Percentiles rank a stretch among this genome's conserved stretches.
Evolutionary conservation across 2,888 invertebrate species (phyloP).

Genomic region (Omphaloscelis lunosa): DNA sequence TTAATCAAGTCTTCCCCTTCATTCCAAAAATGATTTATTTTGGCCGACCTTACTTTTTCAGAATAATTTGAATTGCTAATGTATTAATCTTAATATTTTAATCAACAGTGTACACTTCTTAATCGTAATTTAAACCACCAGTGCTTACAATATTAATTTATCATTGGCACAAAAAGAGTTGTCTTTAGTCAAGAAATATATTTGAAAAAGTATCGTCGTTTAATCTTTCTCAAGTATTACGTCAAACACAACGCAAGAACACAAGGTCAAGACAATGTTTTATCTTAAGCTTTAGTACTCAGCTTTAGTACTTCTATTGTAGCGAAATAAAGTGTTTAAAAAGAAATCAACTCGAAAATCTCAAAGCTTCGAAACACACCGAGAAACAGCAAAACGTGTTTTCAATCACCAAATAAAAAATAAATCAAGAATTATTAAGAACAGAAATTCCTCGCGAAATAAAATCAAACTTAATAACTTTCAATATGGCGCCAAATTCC

Average conservation of each 20-base stretch:
- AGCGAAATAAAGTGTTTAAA: neutral
- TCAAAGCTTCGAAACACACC: neutral
- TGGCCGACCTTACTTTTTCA: slow-evolving; percentile 36
- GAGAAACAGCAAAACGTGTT: slow-evolving; percentile 13
- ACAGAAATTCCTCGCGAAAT: slow-evolving; percentile 60
- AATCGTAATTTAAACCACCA: slow-evolving; percentile 36
- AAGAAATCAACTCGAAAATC: neutral
- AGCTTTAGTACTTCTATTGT: neutral
- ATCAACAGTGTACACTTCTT: slow-evolving; percentile 46
- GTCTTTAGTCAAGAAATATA: neutral
- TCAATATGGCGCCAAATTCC: slow-evolving; percentile 83
- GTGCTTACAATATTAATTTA: slow-evolving; percentile 19
- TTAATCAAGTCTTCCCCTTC: slow-evolving; percentile 40
- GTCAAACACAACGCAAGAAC: neutral
- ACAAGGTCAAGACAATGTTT: neutral
- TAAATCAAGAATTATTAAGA: slow-evolving; percentile 58
- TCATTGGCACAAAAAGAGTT: neutral
- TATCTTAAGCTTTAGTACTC: neutral
- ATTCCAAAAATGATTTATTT: slow-evolving; percentile 50
- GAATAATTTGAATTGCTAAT: slow-evolving; percentile 56
- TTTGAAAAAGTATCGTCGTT: neutral
- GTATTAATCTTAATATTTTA: slow-evolving; percentile 47
- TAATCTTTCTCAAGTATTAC: neutral
- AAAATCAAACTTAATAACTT: slow-evolving; percentile 79
- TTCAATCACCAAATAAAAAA: slow-evolving; percentile 54